A percentile compares a stretch with the other conserved stretches of the same genome.
These are phyloP conservation scores for Syrphus vitripennis DNA, from an alignment of 2,888 invertebrate species.

Conservation along the genomic window DNA sequence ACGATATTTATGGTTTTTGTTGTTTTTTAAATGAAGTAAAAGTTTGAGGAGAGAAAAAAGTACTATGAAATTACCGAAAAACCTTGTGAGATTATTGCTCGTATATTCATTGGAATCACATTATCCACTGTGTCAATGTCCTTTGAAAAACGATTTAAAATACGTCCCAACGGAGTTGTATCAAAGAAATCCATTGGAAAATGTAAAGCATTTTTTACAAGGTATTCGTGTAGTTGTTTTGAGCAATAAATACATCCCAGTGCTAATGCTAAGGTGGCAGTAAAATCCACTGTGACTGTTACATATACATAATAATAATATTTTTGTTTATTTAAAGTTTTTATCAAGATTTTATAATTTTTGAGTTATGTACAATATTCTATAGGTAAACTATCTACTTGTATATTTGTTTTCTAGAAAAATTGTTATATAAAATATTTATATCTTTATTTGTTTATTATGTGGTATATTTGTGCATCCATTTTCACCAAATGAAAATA, in stretches of 20 bases:
- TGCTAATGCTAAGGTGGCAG: slow-evolving; percentile 77
- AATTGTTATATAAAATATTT: too few relatives aligned
- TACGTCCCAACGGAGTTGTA: slow-evolving; percentile 88
- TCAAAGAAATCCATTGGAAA: slow-evolving; percentile 90
- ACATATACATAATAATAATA: neutral
- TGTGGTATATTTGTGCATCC: too few relatives aligned
- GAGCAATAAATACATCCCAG: slow-evolving; percentile 83
- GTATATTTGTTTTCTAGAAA: too few relatives aligned
- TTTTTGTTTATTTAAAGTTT: neutral
- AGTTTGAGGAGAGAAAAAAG: neutral
- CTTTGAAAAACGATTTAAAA: slow-evolving; percentile 86
- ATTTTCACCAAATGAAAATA: too few relatives aligned
- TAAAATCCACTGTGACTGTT: slow-evolving; percentile 70
- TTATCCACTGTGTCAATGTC: slow-evolving; percentile 84
- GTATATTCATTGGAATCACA: slow-evolving; percentile 81
- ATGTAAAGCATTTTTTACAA: slow-evolving; percentile 85
- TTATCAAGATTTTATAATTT: neutral
- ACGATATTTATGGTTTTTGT: neutral
- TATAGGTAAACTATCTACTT: neutral
- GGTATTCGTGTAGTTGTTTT: slow-evolving; percentile 82
- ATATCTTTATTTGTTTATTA: too few relatives aligned
- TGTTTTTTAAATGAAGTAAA: neutral
- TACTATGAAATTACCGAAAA: slow-evolving; percentile 80
- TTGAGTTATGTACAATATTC: neutral
- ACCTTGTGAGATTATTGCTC: slow-evolving; percentile 79